These are phyloP conservation scores for Bergia sp. DNA, from an alignment of 92 coral and sea anemone genomes.

Conservation along the genomic window DNA sequence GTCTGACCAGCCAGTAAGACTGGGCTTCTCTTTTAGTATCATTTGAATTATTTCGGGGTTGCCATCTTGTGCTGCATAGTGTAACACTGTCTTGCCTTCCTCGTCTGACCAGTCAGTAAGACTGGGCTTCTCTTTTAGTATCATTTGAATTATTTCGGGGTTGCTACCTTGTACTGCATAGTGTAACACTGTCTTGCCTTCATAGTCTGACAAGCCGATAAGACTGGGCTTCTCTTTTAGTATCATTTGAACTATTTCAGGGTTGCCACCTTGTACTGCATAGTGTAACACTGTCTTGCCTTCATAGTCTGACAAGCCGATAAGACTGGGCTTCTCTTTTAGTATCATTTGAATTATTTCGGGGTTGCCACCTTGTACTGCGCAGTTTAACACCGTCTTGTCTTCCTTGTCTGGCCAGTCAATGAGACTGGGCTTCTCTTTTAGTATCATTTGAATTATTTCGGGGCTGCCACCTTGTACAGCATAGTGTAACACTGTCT, in stretches of 20 bases:
- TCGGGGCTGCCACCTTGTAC: too few species aligned
- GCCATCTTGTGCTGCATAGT: background rate
- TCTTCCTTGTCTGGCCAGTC: too few species aligned
- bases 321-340: background rate
- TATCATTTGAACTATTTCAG: background rate
- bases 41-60: background rate
- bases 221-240: background rate
- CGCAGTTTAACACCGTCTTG: too few species aligned
- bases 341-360: background rate
- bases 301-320: background rate
- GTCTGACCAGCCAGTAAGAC: background rate
- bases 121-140: background rate
- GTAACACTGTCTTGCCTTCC: background rate
- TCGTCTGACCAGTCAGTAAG: background rate
- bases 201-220: background rate
- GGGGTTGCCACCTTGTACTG: too few species aligned
- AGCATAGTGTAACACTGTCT: background rate
- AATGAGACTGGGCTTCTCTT: too few species aligned
- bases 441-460: too few species aligned
- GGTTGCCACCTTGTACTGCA: background rate
- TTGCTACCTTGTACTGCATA: background rate
- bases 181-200: background rate
- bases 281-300: background rate
- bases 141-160: background rate
- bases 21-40: background rate